phyloP scores from a whole-genome alignment of 2,888 invertebrate species.

The Anagyrus pseudococci region DNA sequence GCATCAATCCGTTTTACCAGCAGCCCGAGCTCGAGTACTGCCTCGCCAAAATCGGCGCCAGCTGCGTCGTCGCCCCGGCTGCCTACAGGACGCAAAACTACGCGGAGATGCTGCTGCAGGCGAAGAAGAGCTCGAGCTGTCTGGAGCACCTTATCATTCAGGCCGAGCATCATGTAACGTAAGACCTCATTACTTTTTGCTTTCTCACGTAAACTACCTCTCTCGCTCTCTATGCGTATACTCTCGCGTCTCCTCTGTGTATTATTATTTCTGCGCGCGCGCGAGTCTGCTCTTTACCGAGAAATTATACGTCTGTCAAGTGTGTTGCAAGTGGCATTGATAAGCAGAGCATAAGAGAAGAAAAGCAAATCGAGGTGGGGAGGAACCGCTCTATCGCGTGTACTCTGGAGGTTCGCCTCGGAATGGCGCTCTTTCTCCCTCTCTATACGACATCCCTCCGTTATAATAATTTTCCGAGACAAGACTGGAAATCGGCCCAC shows the following conservation, averaged over 20 bases:
- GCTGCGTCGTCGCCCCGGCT: conserved; percentile 72
- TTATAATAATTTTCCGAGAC: no score
- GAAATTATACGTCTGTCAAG: no score
- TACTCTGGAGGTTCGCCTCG: background rate
- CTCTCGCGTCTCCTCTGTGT: no score
- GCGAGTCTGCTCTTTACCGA: no score
- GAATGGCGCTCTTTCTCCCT: background rate
- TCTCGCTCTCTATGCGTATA: no score
- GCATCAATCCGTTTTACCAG: conserved; percentile 79
- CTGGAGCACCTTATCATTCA: conserved; percentile 58
- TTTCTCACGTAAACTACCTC: no score
- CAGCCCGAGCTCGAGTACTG: conserved; percentile 74
- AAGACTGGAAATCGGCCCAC: background rate
- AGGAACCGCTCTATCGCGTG: background rate
- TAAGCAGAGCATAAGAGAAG: no score
- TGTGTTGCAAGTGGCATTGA: no score
- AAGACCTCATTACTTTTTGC: no score
- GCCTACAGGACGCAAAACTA: conserved; percentile 72
- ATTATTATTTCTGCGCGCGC: no score
- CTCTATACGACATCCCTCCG: no score
- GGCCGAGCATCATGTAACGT: conserved; percentile 50
- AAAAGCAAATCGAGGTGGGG: no score
- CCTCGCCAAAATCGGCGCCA: conserved; percentile 73
- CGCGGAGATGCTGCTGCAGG: conserved; percentile 66
- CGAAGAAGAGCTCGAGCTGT: conserved; percentile 67